These are phyloP conservation scores for Cetoscarus ocellatus DNA, from an alignment of 2,797 vertebrate genomes.

Conservation along the genomic window DNA sequence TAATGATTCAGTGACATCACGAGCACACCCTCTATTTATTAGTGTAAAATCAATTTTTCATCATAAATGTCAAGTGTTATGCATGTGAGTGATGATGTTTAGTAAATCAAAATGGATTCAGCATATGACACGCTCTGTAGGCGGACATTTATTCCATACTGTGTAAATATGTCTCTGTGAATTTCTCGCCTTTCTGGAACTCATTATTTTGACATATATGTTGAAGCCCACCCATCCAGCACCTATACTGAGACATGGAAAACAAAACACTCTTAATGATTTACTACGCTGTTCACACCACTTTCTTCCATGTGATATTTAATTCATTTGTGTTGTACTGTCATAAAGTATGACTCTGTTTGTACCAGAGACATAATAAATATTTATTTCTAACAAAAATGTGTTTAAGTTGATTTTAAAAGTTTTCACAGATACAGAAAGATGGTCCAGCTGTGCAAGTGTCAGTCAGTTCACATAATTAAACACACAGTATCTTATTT, in stretches of 20 bases:
- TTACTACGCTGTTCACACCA: slow-evolving; percentile 12
- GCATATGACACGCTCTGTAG: slow-evolving; percentile 7
- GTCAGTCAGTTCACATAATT: slow-evolving; percentile 31
- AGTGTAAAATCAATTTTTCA: too few species aligned
- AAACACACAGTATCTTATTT: slow-evolving; percentile 60
- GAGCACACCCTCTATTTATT: too few species aligned
- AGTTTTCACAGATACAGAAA: slow-evolving; percentile 71
- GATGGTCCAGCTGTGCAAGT: slow-evolving; percentile 65
- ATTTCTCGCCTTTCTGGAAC: slow-evolving; percentile 18
- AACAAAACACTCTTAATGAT: slow-evolving; percentile 18
- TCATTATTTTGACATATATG: slow-evolving; percentile 38
- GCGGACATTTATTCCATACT: slow-evolving; percentile 4
- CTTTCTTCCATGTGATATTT: neutral
- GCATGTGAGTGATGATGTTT: neutral
- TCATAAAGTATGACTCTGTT: neutral
- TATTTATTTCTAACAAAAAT: slow-evolving; percentile 84
- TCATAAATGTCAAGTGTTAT: too few species aligned
- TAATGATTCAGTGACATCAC: neutral
- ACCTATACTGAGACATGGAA: neutral
- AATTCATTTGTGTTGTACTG: slow-evolving; percentile 1
- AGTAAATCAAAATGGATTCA: neutral
- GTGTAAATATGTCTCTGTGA: slow-evolving; percentile 26
- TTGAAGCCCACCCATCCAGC: slow-evolving; percentile 19
- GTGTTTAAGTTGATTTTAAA: slow-evolving; percentile 73
- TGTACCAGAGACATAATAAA: slow-evolving; percentile 82